Evolutionary conservation across 2,888 invertebrate species (phyloP).

Genomic region (Stenoptilia bipunctidactyla): DNA sequence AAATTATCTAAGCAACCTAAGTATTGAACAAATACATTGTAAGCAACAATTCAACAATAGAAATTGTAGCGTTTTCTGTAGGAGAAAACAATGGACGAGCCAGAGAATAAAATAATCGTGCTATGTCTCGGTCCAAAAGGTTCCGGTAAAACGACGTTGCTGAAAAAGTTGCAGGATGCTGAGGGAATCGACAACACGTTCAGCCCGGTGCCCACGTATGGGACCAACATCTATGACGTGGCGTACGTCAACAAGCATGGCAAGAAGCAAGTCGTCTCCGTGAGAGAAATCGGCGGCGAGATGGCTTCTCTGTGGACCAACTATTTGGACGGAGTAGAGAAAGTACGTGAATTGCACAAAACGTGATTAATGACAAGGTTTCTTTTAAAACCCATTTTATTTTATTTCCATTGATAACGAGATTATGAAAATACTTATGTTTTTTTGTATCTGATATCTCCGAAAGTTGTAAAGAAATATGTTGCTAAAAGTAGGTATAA

Average conservation of each 20-base stretch:
- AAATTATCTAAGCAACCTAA: constrained; percentile 9
- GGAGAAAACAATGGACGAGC: constrained; percentile 38
- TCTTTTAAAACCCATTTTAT: background rate
- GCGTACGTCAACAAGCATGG: constrained; percentile 55
- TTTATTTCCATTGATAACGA: too few relatives aligned
- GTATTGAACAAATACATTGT: constrained; percentile 27
- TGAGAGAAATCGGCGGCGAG: constrained; percentile 84
- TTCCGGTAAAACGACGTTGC: constrained; percentile 84
- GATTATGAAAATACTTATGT: background rate
- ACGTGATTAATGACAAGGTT: background rate
- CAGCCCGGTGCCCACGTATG: constrained; percentile 84
- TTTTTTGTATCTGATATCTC: too few relatives aligned
- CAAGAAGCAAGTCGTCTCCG: constrained; percentile 63
- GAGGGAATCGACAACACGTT: constrained; percentile 81
- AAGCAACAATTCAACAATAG: background rate
- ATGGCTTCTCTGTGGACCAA: constrained; percentile 88
- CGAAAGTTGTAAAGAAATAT: too few relatives aligned
- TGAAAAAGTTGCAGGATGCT: constrained; percentile 79
- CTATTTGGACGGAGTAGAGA: constrained; percentile 76
- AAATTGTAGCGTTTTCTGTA: constrained; percentile 2
- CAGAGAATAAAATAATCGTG: constrained; percentile 48
- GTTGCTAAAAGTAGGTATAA: too few relatives aligned
- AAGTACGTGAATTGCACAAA: constrained; percentile 33
- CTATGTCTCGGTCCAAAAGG: constrained; percentile 84
- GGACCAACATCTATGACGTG: constrained; percentile 81